phyloP scores from a whole-genome alignment of 2,113 vertebrate genomes.

The Pterocles orientalis region DNA sequence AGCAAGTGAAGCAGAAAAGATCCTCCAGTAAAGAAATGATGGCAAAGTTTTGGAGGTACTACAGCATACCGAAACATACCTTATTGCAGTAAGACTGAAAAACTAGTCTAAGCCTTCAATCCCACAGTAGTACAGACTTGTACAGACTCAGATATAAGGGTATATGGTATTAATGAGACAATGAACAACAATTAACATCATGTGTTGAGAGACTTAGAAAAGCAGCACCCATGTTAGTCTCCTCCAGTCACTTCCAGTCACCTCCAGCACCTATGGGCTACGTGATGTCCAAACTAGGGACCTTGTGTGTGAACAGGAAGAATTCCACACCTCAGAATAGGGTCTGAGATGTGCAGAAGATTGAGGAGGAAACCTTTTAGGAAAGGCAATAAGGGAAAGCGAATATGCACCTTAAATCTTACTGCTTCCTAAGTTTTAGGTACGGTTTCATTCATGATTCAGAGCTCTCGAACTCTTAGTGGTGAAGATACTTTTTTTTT shows the following conservation, averaged over 20 bases:
- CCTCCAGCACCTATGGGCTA: not conserved
- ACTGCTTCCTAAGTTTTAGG: not conserved
- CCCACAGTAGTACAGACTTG: not conserved
- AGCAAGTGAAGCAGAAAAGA: constrained; percentile 17
- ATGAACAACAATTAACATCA: not conserved
- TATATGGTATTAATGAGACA: not conserved
- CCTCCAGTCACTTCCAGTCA: not conserved
- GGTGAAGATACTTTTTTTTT: not conserved
- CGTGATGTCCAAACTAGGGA: not conserved
- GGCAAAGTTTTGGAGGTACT: not conserved
- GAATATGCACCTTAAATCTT: not conserved
- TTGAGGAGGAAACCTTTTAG: not conserved
- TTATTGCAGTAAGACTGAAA: not conserved
- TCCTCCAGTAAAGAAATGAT: not conserved
- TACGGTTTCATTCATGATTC: not conserved
- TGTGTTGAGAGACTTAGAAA: not conserved
- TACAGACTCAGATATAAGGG: not conserved
- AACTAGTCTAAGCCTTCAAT: not conserved
- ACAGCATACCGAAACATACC: not conserved
- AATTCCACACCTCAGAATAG: not conserved
- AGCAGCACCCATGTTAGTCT: not conserved
- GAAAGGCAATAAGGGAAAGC: not conserved
- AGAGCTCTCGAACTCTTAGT: not conserved
- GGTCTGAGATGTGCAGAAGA: not conserved
- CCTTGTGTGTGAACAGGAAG: not conserved